Conservation (phyloP, 2,113 vertebrate species). For the Misgurnus mizolepis region DNA sequence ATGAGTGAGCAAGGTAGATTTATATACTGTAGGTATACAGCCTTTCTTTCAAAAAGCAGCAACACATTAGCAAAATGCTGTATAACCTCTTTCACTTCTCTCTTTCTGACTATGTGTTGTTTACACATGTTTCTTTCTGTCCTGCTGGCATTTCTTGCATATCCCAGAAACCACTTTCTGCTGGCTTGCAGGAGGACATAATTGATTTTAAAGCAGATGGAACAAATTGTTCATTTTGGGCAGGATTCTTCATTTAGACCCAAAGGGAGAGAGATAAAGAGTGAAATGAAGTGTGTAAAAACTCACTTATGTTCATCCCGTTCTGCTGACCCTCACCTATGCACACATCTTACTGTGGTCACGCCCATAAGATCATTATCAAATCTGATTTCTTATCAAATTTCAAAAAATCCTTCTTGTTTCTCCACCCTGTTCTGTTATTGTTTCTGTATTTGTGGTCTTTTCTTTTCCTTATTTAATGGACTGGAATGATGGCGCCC, state of each 20-base stretch:
- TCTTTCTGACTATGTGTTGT: neutral
- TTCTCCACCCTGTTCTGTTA: neutral
- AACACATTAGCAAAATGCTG: constrained; percentile 1
- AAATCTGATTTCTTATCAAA: neutral
- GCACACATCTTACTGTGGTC: neutral
- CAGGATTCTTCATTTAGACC: constrained; percentile 19
- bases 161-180: constrained; percentile 40
- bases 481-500: constrained; percentile 30
- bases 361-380: constrained; percentile 38
- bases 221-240: constrained; percentile 52
- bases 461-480: constrained; percentile 13
- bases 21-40: neutral
- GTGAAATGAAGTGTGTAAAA: constrained; percentile 48
- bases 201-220: constrained; percentile 51
- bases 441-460: neutral
- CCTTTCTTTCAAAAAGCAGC: neutral
- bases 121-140: constrained; percentile 17
- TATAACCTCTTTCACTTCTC: constrained; percentile 13
- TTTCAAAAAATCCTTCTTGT: neutral
- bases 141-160: constrained; percentile 21
- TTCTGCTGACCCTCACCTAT: constrained; percentile 21
- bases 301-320: constrained; percentile 42
- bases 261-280: constrained; percentile 29
- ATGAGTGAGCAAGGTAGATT: no score
- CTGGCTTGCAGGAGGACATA: constrained; percentile 34